A percentile compares a stretch with the other conserved stretches of the same genome.
phyloP scores from a whole-genome alignment of 2,113 vertebrate species.

The Ibidorhyncha struthersii region DNA sequence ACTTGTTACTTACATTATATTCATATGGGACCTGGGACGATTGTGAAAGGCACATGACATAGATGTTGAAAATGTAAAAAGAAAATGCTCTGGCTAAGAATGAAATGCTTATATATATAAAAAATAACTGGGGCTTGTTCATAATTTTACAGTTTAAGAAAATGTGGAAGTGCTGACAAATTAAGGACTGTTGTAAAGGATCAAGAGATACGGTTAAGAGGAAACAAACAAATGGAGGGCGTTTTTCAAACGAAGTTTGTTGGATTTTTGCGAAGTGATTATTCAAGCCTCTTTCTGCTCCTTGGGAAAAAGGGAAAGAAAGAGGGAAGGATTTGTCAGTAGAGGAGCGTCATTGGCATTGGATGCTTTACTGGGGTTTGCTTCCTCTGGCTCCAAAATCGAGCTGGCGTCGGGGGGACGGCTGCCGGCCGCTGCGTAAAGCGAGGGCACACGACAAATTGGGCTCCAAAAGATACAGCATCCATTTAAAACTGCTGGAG shows the following conservation, averaged over 20 bases:
- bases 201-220: background rate
- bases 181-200: background rate
- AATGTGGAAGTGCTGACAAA: background rate
- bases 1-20: background rate
- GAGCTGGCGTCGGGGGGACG: fast-evolving
- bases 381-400: background rate
- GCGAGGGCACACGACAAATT: fast-evolving
- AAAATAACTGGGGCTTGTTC: background rate
- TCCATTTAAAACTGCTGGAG: background rate
- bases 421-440: fast-evolving
- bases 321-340: background rate
- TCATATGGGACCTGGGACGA: background rate
- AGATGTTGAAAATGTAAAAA: background rate
- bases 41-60: background rate
- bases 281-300: background rate
- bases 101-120: background rate
- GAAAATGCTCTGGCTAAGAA: background rate
- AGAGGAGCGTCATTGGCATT: fast-evolving
- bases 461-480: fast-evolving
- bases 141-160: background rate
- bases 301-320: background rate
- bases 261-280: background rate
- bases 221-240: background rate
- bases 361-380: background rate
- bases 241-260: background rate